Conservation (phyloP, 37 sponge, comb jelly and placozoan genomes). For the Dysidea cf. avara region DNA sequence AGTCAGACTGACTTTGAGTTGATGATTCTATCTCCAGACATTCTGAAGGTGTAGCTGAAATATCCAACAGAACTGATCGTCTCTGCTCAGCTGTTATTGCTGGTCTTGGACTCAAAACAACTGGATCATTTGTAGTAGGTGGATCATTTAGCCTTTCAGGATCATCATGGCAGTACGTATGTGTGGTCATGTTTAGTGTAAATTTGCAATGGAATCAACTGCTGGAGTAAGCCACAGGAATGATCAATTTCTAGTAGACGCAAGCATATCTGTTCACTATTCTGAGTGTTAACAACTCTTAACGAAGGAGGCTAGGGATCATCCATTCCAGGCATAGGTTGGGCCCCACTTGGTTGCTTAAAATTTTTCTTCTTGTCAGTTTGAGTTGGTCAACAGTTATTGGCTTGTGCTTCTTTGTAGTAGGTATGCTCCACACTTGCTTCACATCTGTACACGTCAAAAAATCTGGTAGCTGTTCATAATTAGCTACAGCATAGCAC, state of each 20-base stretch:
- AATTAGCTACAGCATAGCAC: conserved; percentile 32
- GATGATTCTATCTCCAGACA: too few relatives aligned
- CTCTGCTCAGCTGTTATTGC: too few relatives aligned
- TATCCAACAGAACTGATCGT: too few relatives aligned
- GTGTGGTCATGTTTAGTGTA: too few relatives aligned
- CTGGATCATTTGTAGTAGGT: too few relatives aligned
- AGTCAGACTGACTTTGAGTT: too few relatives aligned
- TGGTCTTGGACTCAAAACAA: too few relatives aligned
- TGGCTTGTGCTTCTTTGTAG: conserved; percentile 5
- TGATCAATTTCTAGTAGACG: conserved; percentile 19
- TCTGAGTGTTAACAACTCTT: background rate
- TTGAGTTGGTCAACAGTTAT: conserved; percentile 18
- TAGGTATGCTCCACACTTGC: conserved; percentile 27
- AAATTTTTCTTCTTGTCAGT: conserved; percentile 8
- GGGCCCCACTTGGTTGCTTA: background rate
- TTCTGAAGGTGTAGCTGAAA: too few relatives aligned
- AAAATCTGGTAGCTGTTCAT: conserved; percentile 14
- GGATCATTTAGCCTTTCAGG: too few relatives aligned
- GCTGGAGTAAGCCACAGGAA: conserved; percentile 6
- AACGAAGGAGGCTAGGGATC: conserved; percentile 20
- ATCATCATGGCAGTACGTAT: too few relatives aligned
- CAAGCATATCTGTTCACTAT: conserved; percentile 15
- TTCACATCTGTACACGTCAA: conserved; percentile 10
- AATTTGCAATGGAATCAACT: background rate
- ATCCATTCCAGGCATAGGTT: background rate